A percentile compares a stretch with the other conserved stretches of the same genome.
These are phyloP conservation scores for Drosophila watanabei DNA, from an alignment of 1,140 invertebrate species.

Conservation along the genomic window DNA sequence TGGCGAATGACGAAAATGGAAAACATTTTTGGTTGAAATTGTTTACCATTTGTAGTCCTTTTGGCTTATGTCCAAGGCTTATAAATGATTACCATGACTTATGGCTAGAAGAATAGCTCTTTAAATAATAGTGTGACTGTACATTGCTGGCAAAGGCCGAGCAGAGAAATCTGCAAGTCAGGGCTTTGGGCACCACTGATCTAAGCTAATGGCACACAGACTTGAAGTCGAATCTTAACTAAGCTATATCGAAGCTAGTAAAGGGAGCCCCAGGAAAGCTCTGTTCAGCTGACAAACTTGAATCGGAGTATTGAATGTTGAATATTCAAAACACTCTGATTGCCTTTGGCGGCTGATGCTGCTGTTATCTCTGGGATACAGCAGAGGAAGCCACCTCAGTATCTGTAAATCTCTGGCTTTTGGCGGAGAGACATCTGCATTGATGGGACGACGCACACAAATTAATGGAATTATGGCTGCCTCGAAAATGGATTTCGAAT, in stretches of 20 bases:
- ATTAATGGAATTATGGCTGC: conserved; percentile 74
- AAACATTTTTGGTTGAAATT: neutral
- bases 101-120: neutral
- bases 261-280: neutral
- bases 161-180: neutral
- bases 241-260: neutral
- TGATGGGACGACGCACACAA: conserved; percentile 52
- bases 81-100: neutral
- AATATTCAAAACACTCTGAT: conserved; percentile 10
- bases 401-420: conserved; percentile 9
- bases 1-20: neutral
- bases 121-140: neutral
- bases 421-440: conserved; percentile 38
- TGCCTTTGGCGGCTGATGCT: neutral
- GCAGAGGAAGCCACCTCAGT: neutral
- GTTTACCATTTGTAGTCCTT: neutral
- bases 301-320: conserved; percentile 15
- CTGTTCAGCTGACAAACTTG: conserved; percentile 1
- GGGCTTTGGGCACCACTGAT: neutral
- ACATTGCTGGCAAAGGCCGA: too few species aligned
- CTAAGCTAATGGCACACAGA: neutral
- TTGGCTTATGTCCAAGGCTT: neutral
- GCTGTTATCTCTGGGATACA: neutral
- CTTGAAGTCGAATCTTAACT: neutral
- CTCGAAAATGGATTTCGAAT: conserved; percentile 63